phyloP scores from a whole-genome alignment of 2,888 invertebrate species.

The Hirudinaria manillensis region DNA sequence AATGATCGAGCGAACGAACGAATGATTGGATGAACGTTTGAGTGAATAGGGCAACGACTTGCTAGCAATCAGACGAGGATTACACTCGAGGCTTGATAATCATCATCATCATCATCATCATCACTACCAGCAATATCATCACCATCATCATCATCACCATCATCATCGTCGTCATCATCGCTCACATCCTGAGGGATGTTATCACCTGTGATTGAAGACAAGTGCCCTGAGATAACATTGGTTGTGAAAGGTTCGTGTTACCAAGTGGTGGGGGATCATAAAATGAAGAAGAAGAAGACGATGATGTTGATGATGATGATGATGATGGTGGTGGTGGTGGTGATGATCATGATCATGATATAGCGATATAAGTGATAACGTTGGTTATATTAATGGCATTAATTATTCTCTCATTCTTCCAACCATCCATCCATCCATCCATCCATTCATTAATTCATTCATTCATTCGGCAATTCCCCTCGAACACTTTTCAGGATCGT shows the following conservation, averaged over 20 bases:
- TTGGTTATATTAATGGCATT: too few species aligned
- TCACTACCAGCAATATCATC: background rate
- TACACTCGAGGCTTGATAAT: background rate
- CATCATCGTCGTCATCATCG: background rate
- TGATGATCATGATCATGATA: conserved; percentile 2
- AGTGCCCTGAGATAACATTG: background rate
- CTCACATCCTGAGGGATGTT: background rate
- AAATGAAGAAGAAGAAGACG: background rate
- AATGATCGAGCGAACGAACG: background rate
- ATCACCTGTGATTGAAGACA: background rate
- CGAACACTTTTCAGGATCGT: too few species aligned
- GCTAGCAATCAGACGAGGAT: too few species aligned
- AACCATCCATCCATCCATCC: too few species aligned
- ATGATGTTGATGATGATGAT: background rate
- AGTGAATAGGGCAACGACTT: too few species aligned
- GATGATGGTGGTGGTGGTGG: background rate
- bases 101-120: background rate
- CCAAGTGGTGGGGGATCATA: background rate
- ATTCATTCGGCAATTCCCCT: too few species aligned
- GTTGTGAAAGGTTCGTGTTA: background rate
- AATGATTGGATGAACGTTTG: too few species aligned
- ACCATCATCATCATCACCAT: background rate
- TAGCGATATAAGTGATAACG: background rate
- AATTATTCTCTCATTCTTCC: too few species aligned
- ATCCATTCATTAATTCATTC: too few species aligned